phyloP scores from a whole-genome alignment of 2,113 vertebrate species.

The Pteruthius melanotis region DNA sequence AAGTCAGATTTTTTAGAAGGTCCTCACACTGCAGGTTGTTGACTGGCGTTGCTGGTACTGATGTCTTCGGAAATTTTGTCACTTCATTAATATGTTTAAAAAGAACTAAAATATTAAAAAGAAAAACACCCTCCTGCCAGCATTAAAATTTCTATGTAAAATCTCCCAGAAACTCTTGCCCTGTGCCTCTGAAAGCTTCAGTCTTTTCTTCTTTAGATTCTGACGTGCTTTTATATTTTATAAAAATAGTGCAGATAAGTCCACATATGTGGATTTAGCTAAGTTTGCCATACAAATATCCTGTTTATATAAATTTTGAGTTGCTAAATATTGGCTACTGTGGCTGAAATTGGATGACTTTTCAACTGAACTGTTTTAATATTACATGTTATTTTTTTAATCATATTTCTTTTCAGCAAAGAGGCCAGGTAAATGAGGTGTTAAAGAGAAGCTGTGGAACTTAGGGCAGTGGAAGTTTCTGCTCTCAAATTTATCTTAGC shows the following conservation, averaged over 20 bases:
- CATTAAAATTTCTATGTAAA: neutral
- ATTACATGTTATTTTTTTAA: neutral
- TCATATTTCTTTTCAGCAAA: neutral
- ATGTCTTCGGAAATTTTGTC: neutral
- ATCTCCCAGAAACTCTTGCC: neutral
- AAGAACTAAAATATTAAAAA: neutral
- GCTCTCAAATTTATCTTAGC: neutral
- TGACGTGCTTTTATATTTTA: neutral
- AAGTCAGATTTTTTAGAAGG: neutral
- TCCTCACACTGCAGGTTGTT: neutral
- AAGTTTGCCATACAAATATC: neutral
- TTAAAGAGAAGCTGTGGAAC: neutral
- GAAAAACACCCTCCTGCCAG: accelerated
- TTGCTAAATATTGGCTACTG: neutral
- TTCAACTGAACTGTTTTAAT: neutral
- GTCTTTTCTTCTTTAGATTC: neutral
- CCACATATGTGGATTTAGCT: neutral
- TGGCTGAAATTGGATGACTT: neutral
- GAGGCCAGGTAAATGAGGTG: neutral
- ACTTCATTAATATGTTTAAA: neutral
- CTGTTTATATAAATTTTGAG: neutral
- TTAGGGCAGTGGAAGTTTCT: neutral
- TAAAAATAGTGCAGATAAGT: neutral
- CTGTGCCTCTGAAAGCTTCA: neutral
- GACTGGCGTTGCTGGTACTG: neutral